These are phyloP conservation scores for Macrosiphum euphorbiae DNA, from an alignment of 2,888 invertebrate genomes.

Conservation along the genomic window DNA sequence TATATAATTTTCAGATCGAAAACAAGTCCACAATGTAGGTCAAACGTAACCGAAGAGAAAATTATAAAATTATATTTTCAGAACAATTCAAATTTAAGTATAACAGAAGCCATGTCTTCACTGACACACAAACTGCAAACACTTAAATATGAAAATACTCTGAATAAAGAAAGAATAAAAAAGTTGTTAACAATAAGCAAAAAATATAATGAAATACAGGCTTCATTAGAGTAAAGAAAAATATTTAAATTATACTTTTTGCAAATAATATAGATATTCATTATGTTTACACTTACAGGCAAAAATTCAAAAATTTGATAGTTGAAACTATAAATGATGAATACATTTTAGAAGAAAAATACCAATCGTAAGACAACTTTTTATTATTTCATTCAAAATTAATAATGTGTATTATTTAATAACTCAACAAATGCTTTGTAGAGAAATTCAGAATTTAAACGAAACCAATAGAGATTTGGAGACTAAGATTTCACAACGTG, in stretches of 20 bases:
- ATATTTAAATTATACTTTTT: constrained; percentile 1
- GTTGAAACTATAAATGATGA: constrained; percentile 64
- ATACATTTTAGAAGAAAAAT: constrained; percentile 65
- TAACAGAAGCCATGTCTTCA: constrained; percentile 64
- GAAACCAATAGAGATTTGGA: constrained; percentile 61
- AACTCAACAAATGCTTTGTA: neutral
- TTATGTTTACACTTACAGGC: constrained; percentile 42
- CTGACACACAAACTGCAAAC: constrained; percentile 65
- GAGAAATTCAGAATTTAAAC: constrained; percentile 64
- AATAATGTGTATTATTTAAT: neutral
- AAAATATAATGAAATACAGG: constrained; percentile 58
- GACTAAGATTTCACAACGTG: constrained; percentile 48
- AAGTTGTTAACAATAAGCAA: constrained; percentile 51
- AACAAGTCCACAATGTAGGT: constrained; percentile 66
- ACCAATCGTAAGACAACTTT: constrained; percentile 60
- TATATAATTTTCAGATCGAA: constrained; percentile 56
- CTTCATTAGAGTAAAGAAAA: constrained; percentile 60
- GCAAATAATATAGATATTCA: neutral
- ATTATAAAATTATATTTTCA: constrained; percentile 65
- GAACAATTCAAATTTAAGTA: constrained; percentile 57
- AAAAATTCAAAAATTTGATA: constrained; percentile 63
- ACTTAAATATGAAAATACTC: constrained; percentile 63
- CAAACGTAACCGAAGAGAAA: constrained; percentile 62
- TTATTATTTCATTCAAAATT: too few relatives aligned
- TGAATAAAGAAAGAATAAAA: constrained; percentile 65